A percentile compares a stretch with the other conserved stretches of the same genome.
Conservation (phyloP, 2,888 invertebrate genomes). For the Amphipoea oculea region DNA sequence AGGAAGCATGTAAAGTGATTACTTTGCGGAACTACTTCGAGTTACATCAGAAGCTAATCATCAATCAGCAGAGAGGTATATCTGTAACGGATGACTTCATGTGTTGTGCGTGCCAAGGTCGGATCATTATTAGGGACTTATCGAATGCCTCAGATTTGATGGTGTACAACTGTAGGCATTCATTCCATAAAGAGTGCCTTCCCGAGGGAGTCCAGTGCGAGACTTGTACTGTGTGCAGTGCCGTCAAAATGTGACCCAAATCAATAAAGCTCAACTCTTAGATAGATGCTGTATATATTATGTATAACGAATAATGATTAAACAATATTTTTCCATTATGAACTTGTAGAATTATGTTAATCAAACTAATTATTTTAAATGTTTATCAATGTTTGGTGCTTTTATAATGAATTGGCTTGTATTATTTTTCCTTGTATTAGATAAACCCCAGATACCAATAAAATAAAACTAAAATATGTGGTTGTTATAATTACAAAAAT, state of each 20-base stretch:
- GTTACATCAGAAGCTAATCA: conserved; percentile 95
- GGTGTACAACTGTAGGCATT: conserved; percentile 97
- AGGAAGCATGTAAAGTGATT: conserved; percentile 97
- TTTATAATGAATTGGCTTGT: conserved; percentile 82
- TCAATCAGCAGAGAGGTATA: conserved; percentile 94
- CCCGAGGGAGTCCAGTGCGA: conserved; percentile 85
- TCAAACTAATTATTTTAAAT: conserved; percentile 66
- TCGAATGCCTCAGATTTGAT: conserved; percentile 93
- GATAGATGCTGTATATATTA: conserved; percentile 72
- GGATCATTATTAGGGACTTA: conserved; percentile 94
- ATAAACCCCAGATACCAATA: conserved; percentile 55
- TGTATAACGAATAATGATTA: conserved; percentile 53
- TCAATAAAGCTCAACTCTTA: conserved; percentile 76
- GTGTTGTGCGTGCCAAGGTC: conserved; percentile 95
- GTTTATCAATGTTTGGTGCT: conserved; percentile 80
- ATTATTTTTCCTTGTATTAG: conserved; percentile 72
- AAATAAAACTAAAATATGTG: conserved; percentile 52
- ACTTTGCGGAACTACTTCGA: conserved; percentile 97
- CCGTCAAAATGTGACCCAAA: conserved; percentile 84
- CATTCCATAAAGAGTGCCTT: conserved; percentile 96
- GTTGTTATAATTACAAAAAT: conserved; percentile 27
- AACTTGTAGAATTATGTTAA: conserved; percentile 69
- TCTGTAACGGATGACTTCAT: conserved; percentile 93
- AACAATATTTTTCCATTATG: conserved; percentile 64
- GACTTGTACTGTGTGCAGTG: conserved; percentile 84